Evolutionary conservation across 2,888 invertebrate species (phyloP).

Genomic region (Chydorus sphaericus): DNA sequence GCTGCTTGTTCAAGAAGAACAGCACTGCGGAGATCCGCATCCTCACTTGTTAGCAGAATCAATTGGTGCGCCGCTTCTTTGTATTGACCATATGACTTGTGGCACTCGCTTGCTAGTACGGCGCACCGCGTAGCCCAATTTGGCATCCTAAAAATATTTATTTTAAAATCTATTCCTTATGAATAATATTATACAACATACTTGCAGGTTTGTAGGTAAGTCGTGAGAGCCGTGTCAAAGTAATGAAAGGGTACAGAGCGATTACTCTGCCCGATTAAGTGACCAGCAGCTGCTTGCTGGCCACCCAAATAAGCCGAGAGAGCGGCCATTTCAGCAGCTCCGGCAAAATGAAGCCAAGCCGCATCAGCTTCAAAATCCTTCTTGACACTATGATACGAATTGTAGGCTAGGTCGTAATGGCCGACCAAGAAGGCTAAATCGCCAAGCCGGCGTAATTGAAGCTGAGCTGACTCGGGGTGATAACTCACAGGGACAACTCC

Average conservation of each 20-base stretch:
- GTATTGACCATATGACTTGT: slow-evolving; percentile 59
- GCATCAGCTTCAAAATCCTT: slow-evolving; percentile 92
- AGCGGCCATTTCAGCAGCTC: slow-evolving; percentile 92
- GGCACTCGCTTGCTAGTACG: slow-evolving; percentile 70
- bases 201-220: slow-evolving; percentile 82
- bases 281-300: too few relatives aligned
- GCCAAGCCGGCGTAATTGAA: slow-evolving; percentile 80
- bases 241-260: slow-evolving; percentile 40
- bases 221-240: slow-evolving; percentile 86
- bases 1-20: slow-evolving; percentile 88
- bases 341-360: slow-evolving; percentile 93
- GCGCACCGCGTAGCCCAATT: slow-evolving; percentile 87
- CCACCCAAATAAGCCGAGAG: slow-evolving; percentile 74
- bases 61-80: slow-evolving; percentile 90
- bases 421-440: slow-evolving; percentile 95
- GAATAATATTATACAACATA: slow-evolving; percentile 27
- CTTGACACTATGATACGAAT: slow-evolving; percentile 91
- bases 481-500: slow-evolving; percentile 19
- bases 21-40: slow-evolving; percentile 89
- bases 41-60: slow-evolving; percentile 90
- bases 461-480: slow-evolving; percentile 44
- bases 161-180: neutral
- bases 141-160: slow-evolving; percentile 47
- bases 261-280: slow-evolving; percentile 48
- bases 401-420: slow-evolving; percentile 79